These are phyloP conservation scores for Limnephilus marmoratus DNA, from an alignment of 2,888 invertebrate genomes.

Conservation along the genomic window DNA sequence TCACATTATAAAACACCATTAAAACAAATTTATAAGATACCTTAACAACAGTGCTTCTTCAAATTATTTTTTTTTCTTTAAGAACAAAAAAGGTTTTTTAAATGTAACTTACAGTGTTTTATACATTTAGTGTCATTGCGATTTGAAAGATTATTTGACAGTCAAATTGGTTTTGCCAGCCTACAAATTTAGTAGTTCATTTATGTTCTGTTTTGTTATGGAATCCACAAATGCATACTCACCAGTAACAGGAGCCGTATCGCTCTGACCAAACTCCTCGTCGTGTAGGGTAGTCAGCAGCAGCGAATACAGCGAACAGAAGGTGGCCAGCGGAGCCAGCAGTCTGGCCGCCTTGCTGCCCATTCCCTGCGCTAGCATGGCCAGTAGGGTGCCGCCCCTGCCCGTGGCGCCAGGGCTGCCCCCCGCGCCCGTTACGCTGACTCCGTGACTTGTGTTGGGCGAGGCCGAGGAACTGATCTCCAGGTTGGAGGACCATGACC, in stretches of 20 bases:
- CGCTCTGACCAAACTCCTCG: slow-evolving; percentile 85
- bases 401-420: slow-evolving; percentile 72
- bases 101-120: too few relatives aligned
- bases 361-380: slow-evolving; percentile 83
- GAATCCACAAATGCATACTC: neutral
- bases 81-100: too few relatives aligned
- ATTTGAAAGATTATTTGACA: too few relatives aligned
- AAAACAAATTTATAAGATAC: too few relatives aligned
- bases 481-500: slow-evolving; percentile 79
- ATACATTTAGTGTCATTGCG: too few relatives aligned
- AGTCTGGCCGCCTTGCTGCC: slow-evolving; percentile 78
- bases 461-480: slow-evolving; percentile 72
- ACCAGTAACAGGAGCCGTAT: slow-evolving; percentile 68
- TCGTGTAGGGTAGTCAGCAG: slow-evolving; percentile 91
- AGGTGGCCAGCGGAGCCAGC: slow-evolving; percentile 88
- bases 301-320: slow-evolving; percentile 89
- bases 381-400: slow-evolving; percentile 79
- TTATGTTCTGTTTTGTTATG: too few relatives aligned
- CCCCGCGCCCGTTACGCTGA: slow-evolving; percentile 75
- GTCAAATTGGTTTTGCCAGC: too few relatives aligned
- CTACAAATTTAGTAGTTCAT: too few relatives aligned
- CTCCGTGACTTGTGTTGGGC: neutral
- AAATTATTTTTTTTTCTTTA: too few relatives aligned
- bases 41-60: too few relatives aligned
- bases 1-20: too few relatives aligned